A percentile compares a stretch with the other conserved stretches of the same genome.
Evolutionary conservation across 2,113 vertebrate species (phyloP).

Genomic region (Strix uralensis): DNA sequence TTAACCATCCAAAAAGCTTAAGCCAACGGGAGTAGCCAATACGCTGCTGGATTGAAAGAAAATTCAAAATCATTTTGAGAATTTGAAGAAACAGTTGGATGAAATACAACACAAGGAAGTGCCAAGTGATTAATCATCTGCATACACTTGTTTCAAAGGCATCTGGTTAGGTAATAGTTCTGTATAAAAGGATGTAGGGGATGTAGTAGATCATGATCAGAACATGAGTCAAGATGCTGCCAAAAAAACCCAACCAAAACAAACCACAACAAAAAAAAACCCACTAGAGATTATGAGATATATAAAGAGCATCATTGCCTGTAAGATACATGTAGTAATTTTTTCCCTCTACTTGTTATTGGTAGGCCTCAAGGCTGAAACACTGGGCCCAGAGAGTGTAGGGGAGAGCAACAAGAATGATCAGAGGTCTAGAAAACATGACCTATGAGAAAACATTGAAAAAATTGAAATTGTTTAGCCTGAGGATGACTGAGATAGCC

Average conservation of each 20-base stretch:
- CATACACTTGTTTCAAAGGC: background rate
- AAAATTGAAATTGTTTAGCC: background rate
- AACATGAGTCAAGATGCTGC: background rate
- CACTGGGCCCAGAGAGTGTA: background rate
- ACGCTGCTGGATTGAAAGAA: background rate
- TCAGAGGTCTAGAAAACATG: background rate
- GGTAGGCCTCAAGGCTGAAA: background rate
- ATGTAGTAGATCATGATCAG: background rate
- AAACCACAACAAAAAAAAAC: background rate
- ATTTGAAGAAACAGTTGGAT: background rate
- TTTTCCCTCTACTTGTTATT: background rate
- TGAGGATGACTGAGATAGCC: background rate
- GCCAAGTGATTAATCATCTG: background rate
- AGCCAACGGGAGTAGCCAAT: background rate
- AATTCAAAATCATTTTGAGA: background rate
- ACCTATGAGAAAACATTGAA: background rate
- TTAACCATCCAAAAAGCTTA: background rate
- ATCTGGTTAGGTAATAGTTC: background rate
- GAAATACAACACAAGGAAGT: background rate
- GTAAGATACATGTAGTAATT: background rate
- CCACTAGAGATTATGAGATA: background rate
- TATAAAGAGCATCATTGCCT: background rate
- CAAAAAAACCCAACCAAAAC: background rate
- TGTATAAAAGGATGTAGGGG: background rate
- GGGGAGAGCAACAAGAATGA: background rate